Conservation (phyloP, 1,140 invertebrate species). For the Euschistus heros region DNA sequence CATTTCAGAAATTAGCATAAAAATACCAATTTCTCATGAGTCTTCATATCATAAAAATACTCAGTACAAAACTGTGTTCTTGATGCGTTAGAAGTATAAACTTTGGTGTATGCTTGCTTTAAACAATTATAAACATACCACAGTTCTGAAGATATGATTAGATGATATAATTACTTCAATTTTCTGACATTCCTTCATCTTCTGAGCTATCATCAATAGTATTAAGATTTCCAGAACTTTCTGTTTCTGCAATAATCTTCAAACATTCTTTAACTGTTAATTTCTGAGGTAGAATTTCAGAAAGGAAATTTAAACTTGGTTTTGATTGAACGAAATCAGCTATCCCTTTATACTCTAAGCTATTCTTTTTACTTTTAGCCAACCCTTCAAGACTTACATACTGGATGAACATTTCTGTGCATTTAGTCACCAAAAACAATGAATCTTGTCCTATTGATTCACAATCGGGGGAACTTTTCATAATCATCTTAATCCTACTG, state of each 20-base stretch:
- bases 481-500: constrained; percentile 66
- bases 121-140: too few relatives aligned
- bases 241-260: not conserved
- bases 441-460: constrained; percentile 64
- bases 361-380: not conserved
- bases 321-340: constrained; percentile 19
- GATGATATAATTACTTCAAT: too few relatives aligned
- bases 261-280: constrained; percentile 8
- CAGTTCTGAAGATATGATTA: too few relatives aligned
- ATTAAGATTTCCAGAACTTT: not conserved
- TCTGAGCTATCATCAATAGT: not conserved
- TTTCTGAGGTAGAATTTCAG: constrained; percentile 19
- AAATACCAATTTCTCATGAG: too few relatives aligned
- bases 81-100: too few relatives aligned
- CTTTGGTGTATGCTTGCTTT: too few relatives aligned
- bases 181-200: not conserved
- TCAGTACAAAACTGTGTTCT: too few relatives aligned
- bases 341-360: constrained; percentile 22
- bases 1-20: too few relatives aligned
- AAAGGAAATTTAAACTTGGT: constrained; percentile 15
- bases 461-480: constrained; percentile 76
- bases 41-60: too few relatives aligned
- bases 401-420: constrained; percentile 48
- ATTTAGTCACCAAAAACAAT: constrained; percentile 57
- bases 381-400: constrained; percentile 9